These are phyloP conservation scores for Atta cephalotes DNA, from an alignment of 1,140 invertebrate species.

Conservation along the genomic window DNA sequence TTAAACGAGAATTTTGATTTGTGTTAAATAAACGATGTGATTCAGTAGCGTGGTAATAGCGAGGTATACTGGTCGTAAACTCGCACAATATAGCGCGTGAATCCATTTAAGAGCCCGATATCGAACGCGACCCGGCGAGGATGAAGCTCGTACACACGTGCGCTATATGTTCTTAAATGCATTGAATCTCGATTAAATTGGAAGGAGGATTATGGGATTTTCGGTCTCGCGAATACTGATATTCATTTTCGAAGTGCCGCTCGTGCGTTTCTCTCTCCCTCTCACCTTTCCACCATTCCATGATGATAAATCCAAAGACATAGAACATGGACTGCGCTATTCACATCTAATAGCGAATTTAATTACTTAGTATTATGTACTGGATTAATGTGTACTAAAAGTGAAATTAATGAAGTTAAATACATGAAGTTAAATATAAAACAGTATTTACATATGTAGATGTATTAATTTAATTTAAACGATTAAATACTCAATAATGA, in stretches of 20 bases:
- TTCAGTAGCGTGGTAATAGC: constrained; percentile 38
- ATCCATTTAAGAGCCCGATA: constrained; percentile 45
- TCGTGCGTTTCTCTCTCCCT: neutral
- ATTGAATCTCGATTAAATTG: constrained; percentile 54
- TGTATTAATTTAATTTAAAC: no score
- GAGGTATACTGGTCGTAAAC: neutral
- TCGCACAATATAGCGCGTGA: neutral
- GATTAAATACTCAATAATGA: no score
- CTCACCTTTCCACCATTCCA: neutral
- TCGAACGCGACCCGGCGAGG: neutral
- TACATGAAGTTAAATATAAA: no score
- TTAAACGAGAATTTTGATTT: constrained; percentile 41
- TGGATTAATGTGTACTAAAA: no score
- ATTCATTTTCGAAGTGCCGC: constrained; percentile 43
- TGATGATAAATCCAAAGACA: no score
- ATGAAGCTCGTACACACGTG: neutral
- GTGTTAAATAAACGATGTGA: constrained; percentile 64
- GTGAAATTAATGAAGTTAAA: no score
- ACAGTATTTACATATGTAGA: no score
- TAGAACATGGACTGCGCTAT: no score
- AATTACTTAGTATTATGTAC: no score
- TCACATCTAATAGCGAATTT: no score
- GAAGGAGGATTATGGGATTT: constrained; percentile 47
- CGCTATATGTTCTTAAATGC: constrained; percentile 55
- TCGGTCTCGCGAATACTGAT: constrained; percentile 38